A percentile compares a stretch with the other conserved stretches of the same genome.
phyloP scores from a whole-genome alignment of 2,113 vertebrate genomes.

The Leptosomus discolor region DNA sequence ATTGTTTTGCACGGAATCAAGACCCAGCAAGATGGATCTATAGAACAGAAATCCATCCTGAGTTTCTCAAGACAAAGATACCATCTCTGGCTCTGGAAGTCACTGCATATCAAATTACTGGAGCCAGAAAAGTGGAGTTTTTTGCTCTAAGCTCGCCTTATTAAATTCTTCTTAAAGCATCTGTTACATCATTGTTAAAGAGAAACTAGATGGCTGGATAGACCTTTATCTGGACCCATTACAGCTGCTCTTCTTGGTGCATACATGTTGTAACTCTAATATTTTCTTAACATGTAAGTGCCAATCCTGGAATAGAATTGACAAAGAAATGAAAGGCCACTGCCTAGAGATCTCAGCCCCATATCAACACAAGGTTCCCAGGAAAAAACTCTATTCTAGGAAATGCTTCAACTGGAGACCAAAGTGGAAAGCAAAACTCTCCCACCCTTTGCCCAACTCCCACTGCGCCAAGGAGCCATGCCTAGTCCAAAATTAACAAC shows the following conservation, averaged over 20 bases:
- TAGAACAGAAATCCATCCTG: not conserved
- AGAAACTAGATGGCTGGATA: not conserved
- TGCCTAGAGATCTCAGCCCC: not conserved
- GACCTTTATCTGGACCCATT: not conserved
- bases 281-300: not conserved
- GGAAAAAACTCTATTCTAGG: not conserved
- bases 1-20: not conserved
- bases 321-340: not conserved
- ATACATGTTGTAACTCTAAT: not conserved
- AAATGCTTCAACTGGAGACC: not conserved
- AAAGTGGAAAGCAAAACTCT: not conserved
- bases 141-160: not conserved
- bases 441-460: not conserved
- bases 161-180: not conserved
- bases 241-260: not conserved
- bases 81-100: not conserved
- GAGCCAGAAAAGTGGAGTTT: not conserved
- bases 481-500: not conserved
- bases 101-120: rapidly evolving
- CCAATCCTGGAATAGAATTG: not conserved
- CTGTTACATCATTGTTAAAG: not conserved
- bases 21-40: not conserved
- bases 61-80: not conserved
- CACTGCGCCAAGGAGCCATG: not conserved
- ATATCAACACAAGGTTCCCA: not conserved